phyloP scores from a whole-genome alignment of 1,140 invertebrate species.

The Macrotrachela quadricornifera region DNA sequence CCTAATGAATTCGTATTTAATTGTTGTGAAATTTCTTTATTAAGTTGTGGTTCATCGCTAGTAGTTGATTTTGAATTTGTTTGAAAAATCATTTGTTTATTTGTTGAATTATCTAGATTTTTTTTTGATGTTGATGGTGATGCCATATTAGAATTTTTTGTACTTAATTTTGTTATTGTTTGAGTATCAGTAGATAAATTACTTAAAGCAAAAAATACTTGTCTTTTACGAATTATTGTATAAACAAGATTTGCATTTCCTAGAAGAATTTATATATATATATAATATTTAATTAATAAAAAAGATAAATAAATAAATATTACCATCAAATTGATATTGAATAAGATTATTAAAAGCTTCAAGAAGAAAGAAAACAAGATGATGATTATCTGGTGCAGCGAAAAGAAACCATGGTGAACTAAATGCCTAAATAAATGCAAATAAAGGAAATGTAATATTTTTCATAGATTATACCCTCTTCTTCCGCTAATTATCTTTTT shows the following conservation, averaged over 20 bases:
- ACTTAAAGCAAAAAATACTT: conserved; percentile 84
- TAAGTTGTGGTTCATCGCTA: conserved; percentile 19
- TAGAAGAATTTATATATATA: no score
- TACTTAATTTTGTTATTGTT: conserved; percentile 38
- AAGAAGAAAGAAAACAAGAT: conserved; percentile 87
- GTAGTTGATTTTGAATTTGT: conserved; percentile 67
- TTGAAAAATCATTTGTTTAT: conserved; percentile 16
- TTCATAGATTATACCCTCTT: not conserved
- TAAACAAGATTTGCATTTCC: conserved; percentile 87
- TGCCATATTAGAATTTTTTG: no score
- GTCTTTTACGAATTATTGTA: conserved; percentile 88
- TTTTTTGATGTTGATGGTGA: not conserved
- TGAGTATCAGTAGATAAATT: conserved; percentile 76
- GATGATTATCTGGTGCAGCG: conserved; percentile 81
- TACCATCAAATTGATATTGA: conserved; percentile 95
- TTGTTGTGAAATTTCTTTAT: no score
- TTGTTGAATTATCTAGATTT: conserved; percentile 10
- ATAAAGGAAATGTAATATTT: not conserved
- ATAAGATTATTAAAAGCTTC: conserved; percentile 99
- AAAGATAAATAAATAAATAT: no score
- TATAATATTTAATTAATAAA: no score
- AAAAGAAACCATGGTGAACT: conserved; percentile 97
- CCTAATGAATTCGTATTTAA: no score
- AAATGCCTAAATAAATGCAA: conserved; percentile 59
- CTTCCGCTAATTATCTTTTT: no score